Conservation (phyloP, 2,113 vertebrate genomes). For the Campylomormyrus numenius region DNA sequence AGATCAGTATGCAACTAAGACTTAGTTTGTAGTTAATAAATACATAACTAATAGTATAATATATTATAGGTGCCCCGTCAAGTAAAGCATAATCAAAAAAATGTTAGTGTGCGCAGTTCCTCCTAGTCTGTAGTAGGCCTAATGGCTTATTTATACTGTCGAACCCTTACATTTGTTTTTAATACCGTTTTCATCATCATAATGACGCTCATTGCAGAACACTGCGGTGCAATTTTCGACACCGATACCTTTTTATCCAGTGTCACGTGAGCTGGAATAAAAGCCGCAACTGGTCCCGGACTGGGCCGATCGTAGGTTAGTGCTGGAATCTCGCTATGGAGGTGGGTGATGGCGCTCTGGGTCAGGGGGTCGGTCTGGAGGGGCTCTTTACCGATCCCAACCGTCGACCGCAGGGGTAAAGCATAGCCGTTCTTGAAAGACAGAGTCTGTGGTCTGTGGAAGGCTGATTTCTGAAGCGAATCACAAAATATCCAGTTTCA, state of each 20-base stretch:
- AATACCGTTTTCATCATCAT: background rate
- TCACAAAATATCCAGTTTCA: slow-evolving; percentile 21
- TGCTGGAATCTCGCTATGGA: slow-evolving; percentile 47
- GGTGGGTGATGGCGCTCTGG: slow-evolving; percentile 59
- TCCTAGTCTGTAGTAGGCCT: background rate
- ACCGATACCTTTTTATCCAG: slow-evolving; percentile 87
- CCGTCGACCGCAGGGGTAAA: slow-evolving; percentile 56
- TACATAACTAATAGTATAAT: no score
- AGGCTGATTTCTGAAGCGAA: slow-evolving; percentile 71
- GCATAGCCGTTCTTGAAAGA: slow-evolving; percentile 74
- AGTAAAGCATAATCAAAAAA: background rate
- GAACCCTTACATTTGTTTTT: background rate
- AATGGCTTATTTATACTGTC: background rate
- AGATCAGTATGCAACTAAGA: no score
- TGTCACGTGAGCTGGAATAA: slow-evolving; percentile 75
- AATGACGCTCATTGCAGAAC: background rate
- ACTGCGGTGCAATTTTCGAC: background rate
- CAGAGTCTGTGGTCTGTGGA: slow-evolving; percentile 78
- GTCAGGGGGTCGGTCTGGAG: slow-evolving; percentile 66
- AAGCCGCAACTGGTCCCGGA: slow-evolving; percentile 43
- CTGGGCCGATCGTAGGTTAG: slow-evolving; percentile 55
- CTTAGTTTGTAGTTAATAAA: no score
- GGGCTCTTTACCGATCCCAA: slow-evolving; percentile 65
- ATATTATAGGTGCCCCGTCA: no score
- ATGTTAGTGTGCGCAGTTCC: background rate